Percentiles rank a stretch among this genome's conserved stretches.
Evolutionary conservation across 2,888 invertebrate species (phyloP).

Genomic region (Mystacides longicornis): DNA sequence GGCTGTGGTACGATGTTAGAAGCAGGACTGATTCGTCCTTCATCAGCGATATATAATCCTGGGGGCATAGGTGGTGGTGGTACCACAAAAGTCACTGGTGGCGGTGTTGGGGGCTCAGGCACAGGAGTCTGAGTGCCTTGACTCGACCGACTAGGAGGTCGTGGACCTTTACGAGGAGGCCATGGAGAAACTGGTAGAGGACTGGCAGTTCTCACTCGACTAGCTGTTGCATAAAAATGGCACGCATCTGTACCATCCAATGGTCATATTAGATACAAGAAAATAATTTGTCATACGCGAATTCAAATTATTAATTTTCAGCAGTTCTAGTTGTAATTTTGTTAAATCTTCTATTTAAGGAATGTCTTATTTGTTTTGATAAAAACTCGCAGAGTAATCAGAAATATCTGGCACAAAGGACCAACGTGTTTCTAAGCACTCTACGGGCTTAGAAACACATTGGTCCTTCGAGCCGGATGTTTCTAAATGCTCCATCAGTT

Average conservation of each 20-base stretch:
- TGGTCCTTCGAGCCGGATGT: no score
- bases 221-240: slow-evolving; percentile 68
- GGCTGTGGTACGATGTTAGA: slow-evolving; percentile 32
- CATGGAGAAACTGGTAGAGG: slow-evolving; percentile 37
- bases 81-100: slow-evolving; percentile 27
- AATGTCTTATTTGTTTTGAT: no score
- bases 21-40: slow-evolving; percentile 46
- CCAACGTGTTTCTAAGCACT: no score
- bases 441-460: no score
- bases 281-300: no score
- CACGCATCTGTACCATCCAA: slow-evolving; percentile 1
- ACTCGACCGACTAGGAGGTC: slow-evolving; percentile 26
- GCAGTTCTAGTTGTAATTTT: no score
- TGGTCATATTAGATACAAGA: background rate
- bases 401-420: no score
- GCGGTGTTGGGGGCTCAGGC: slow-evolving; percentile 35
- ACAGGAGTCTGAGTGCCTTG: slow-evolving; percentile 29
- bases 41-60: slow-evolving; percentile 46
- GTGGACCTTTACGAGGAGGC: slow-evolving; percentile 25
- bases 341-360: no score
- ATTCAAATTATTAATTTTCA: no score
- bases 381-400: no score
- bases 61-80: slow-evolving; percentile 48
- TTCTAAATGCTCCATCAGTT: slow-evolving; percentile 34
- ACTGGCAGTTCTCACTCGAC: slow-evolving; percentile 64